These are phyloP conservation scores for Ptyas mucosa DNA, from an alignment of 2,113 vertebrate species.

Conservation along the genomic window DNA sequence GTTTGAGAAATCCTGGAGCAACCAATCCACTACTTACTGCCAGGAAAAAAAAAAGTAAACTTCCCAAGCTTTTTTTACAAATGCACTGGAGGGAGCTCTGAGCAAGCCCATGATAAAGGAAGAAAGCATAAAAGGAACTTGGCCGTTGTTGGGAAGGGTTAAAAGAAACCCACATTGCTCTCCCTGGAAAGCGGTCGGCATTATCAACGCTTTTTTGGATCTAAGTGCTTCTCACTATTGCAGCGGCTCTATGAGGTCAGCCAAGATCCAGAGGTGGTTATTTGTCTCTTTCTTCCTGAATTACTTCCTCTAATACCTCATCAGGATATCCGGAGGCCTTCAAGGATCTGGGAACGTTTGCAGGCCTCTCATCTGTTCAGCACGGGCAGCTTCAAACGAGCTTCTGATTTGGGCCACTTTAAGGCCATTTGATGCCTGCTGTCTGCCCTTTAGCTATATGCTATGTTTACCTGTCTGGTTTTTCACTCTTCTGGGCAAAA, in stretches of 20 bases:
- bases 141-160: conserved; percentile 41
- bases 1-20: not conserved
- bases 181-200: conserved; percentile 13
- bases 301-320: conserved; percentile 83
- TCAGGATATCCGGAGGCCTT: conserved; percentile 83
- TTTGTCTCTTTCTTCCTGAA: conserved; percentile 79
- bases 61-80: not conserved
- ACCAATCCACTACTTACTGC: not conserved
- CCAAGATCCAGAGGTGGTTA: conserved; percentile 68
- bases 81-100: not conserved
- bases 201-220: conserved; percentile 17
- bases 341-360: conserved; percentile 62
- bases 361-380: conserved; percentile 62
- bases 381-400: conserved; percentile 61
- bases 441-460: conserved; percentile 66
- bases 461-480: conserved; percentile 62
- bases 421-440: conserved; percentile 67
- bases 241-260: conserved; percentile 50
- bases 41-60: not conserved
- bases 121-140: not conserved
- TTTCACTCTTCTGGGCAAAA: conserved; percentile 46
- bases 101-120: conserved; percentile 39
- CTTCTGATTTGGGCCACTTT: conserved; percentile 56
- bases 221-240: conserved; percentile 18
- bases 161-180: not conserved